phyloP scores from a whole-genome alignment of 2,113 vertebrate species.

The Podarcis cretensis region DNA sequence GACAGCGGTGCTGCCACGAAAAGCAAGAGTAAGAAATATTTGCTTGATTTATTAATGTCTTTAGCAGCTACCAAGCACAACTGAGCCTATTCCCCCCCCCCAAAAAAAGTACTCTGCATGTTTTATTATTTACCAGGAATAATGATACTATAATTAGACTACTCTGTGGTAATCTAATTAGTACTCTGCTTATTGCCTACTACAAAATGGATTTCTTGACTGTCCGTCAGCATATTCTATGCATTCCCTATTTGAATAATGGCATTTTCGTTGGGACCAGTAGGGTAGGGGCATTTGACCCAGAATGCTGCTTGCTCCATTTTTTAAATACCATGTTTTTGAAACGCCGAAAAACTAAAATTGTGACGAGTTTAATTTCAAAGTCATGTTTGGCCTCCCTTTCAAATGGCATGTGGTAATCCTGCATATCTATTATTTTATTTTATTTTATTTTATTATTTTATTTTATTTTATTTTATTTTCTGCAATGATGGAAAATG shows the following conservation, averaged over 20 bases:
- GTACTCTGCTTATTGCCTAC: slow-evolving; percentile 66
- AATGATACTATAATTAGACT: not conserved
- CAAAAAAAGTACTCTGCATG: not conserved
- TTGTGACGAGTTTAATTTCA: slow-evolving; percentile 80
- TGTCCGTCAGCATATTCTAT: slow-evolving; percentile 32
- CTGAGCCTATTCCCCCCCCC: slow-evolving; percentile 10
- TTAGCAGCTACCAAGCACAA: slow-evolving; percentile 7
- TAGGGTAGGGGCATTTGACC: slow-evolving; percentile 73
- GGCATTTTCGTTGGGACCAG: slow-evolving; percentile 58
- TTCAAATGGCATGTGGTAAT: slow-evolving; percentile 80
- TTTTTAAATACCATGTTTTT: slow-evolving; percentile 75
- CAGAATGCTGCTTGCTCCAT: slow-evolving; percentile 74
- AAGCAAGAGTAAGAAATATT: not conserved
- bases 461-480: not conserved
- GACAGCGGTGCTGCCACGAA: not conserved
- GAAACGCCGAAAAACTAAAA: slow-evolving; percentile 78
- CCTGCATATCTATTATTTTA: slow-evolving; percentile 65
- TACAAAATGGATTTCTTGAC: not conserved
- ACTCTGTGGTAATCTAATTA: not conserved
- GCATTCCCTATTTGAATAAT: slow-evolving; percentile 74
- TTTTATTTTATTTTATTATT: slow-evolving; percentile 20
- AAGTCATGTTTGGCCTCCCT: slow-evolving; percentile 74
- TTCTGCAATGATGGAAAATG: slow-evolving; percentile 77
- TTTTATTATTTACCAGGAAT: not conserved
- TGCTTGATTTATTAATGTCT: slow-evolving; percentile 25